These are phyloP conservation scores for Ornithoptera priamus DNA, from an alignment of 2,888 invertebrate species.

Conservation along the genomic window DNA sequence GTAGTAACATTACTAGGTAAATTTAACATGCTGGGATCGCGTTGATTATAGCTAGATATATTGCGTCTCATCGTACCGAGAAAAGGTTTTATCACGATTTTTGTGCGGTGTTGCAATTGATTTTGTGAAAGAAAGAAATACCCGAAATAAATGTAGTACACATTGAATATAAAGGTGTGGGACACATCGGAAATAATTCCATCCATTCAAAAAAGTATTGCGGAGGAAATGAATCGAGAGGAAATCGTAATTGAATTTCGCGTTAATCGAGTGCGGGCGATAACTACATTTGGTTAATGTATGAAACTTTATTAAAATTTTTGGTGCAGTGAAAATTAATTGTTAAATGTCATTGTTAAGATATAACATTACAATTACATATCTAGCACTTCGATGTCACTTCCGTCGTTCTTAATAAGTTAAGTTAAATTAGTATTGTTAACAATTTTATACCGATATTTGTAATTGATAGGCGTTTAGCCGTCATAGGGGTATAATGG, in stretches of 20 bases:
- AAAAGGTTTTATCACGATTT: not conserved
- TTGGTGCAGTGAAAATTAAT: slow-evolving; percentile 12
- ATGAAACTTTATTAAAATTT: slow-evolving; percentile 16
- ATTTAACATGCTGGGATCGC: too few relatives aligned
- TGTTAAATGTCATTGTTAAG: not conserved
- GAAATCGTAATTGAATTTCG: slow-evolving; percentile 33
- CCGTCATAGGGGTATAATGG: too few relatives aligned
- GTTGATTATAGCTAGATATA: too few relatives aligned
- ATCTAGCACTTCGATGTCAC: too few relatives aligned
- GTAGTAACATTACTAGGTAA: too few relatives aligned
- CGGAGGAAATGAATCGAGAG: slow-evolving; percentile 26
- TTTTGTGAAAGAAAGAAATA: slow-evolving; percentile 1
- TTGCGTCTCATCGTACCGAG: too few relatives aligned
- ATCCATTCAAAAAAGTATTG: slow-evolving; percentile 12
- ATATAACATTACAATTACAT: too few relatives aligned
- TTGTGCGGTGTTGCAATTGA: not conserved
- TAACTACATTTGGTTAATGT: slow-evolving; percentile 26
- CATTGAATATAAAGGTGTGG: slow-evolving; percentile 18
- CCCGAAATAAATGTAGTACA: slow-evolving; percentile 12
- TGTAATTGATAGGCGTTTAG: too few relatives aligned
- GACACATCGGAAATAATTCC: slow-evolving; percentile 14
- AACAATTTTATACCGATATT: too few relatives aligned
- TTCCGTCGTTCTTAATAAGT: too few relatives aligned
- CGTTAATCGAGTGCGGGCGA: slow-evolving; percentile 28
- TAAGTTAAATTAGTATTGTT: too few relatives aligned